A percentile compares a stretch with the other conserved stretches of the same genome.
Evolutionary conservation across 1,140 invertebrate genomes (phyloP).

Genomic region (Zaprionus capensis): DNA sequence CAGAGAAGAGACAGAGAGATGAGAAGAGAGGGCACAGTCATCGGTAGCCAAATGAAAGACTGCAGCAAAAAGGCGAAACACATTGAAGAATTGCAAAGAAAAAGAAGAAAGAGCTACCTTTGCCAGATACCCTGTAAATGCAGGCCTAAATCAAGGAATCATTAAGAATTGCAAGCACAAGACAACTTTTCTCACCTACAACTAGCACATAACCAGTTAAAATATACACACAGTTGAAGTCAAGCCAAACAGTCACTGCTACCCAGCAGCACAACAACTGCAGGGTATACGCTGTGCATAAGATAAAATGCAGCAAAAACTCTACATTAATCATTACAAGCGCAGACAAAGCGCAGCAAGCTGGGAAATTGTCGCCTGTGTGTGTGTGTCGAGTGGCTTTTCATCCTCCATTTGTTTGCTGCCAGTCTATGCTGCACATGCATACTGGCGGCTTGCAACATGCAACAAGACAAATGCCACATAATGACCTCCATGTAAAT

Average conservation of each 20-base stretch:
- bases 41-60: neutral
- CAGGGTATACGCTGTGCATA: neutral
- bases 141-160: too few relatives aligned
- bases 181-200: too few relatives aligned
- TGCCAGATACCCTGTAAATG: neutral
- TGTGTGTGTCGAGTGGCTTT: slow-evolving; percentile 17
- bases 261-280: neutral
- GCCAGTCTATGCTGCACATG: neutral
- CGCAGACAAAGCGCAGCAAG: slow-evolving; percentile 58
- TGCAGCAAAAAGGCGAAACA: neutral
- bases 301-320: slow-evolving; percentile 55
- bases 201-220: neutral
- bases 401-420: slow-evolving; percentile 12
- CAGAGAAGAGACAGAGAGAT: slow-evolving; percentile 15
- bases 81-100: neutral
- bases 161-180: too few relatives aligned
- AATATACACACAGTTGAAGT: neutral
- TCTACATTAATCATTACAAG: slow-evolving; percentile 77
- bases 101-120: neutral
- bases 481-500: slow-evolving; percentile 59
- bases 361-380: slow-evolving; percentile 46
- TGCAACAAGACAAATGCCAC: slow-evolving; percentile 52
- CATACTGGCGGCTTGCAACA: slow-evolving; percentile 15
- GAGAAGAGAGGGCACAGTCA: neutral
- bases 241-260: neutral